Percentiles rank a stretch among this genome's conserved stretches.
Evolutionary conservation across 2,888 invertebrate species (phyloP).

Genomic region (Subacronicta megacephala): DNA sequence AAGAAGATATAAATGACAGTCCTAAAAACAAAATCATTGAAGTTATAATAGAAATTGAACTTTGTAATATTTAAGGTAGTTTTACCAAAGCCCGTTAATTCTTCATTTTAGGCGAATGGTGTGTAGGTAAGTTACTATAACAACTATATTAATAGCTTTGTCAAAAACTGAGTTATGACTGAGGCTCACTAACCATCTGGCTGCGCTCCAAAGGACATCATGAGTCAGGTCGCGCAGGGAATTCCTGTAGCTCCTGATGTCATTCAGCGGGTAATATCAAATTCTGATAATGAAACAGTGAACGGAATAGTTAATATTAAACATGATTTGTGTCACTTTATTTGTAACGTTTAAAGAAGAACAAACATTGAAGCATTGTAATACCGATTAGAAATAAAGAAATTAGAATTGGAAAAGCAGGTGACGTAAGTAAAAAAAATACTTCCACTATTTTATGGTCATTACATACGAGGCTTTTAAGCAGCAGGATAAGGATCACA

Average conservation of each 20-base stretch:
- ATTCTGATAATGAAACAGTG: slow-evolving; percentile 22
- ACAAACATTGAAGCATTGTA: too few relatives aligned
- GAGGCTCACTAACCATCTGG: slow-evolving; percentile 46
- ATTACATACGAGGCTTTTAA: too few relatives aligned
- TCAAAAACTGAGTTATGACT: slow-evolving; percentile 30
- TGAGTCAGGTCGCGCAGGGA: slow-evolving; percentile 50
- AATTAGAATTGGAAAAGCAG: too few relatives aligned
- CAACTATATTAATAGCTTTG: slow-evolving; percentile 14
- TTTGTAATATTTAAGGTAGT: too few relatives aligned
- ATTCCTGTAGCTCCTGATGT: slow-evolving; percentile 50
- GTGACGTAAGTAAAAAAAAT: too few relatives aligned
- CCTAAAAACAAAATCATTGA: too few relatives aligned
- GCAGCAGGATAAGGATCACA: too few relatives aligned
- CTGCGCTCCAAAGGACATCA: slow-evolving; percentile 51
- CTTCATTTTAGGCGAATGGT: neutral
- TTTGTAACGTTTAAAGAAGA: neutral
- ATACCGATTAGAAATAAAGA: too few relatives aligned
- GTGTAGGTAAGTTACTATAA: neutral
- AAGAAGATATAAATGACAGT: too few relatives aligned
- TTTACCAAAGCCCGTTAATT: too few relatives aligned
- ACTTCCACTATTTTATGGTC: too few relatives aligned
- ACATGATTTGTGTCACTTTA: neutral
- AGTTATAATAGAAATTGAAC: too few relatives aligned
- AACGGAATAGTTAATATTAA: neutral
- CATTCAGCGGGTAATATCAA: slow-evolving; percentile 23